A percentile compares a stretch with the other conserved stretches of the same genome.
Evolutionary conservation across 1,140 invertebrate genomes (phyloP).

Genomic region (Penaeus japonicus): DNA sequence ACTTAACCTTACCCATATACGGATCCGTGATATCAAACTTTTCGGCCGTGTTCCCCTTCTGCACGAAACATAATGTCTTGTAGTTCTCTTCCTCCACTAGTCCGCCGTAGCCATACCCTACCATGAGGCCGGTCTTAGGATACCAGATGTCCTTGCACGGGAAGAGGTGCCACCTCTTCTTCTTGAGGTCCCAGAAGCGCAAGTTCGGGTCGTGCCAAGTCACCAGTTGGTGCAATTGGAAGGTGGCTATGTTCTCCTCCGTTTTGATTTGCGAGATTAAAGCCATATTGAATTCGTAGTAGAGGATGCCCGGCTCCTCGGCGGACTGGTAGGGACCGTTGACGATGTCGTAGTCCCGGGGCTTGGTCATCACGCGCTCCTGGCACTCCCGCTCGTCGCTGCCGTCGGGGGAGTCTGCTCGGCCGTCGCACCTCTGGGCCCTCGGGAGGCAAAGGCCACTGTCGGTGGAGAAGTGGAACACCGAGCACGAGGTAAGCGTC

Average conservation of each 20-base stretch:
- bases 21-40: no score
- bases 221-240: background rate
- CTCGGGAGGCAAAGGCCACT: background rate
- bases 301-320: background rate
- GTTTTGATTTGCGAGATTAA: background rate
- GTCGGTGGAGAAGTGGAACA: background rate
- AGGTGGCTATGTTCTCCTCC: background rate
- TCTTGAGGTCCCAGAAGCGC: background rate
- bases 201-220: background rate
- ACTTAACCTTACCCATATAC: no score
- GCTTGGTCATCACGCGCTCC: background rate
- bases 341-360: background rate
- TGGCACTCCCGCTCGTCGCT: constrained; percentile 3
- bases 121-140: no score
- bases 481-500: background rate
- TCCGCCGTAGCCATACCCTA: no score
- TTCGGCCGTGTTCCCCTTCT: no score
- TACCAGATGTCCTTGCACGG: no score
- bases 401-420: background rate
- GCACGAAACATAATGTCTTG: no score
- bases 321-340: background rate
- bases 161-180: no score
- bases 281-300: background rate
- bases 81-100: no score
- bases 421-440: background rate